A percentile compares a stretch with the other conserved stretches of the same genome.
Conservation (phyloP, 2,113 vertebrate species). For the Catharus minimus region DNA sequence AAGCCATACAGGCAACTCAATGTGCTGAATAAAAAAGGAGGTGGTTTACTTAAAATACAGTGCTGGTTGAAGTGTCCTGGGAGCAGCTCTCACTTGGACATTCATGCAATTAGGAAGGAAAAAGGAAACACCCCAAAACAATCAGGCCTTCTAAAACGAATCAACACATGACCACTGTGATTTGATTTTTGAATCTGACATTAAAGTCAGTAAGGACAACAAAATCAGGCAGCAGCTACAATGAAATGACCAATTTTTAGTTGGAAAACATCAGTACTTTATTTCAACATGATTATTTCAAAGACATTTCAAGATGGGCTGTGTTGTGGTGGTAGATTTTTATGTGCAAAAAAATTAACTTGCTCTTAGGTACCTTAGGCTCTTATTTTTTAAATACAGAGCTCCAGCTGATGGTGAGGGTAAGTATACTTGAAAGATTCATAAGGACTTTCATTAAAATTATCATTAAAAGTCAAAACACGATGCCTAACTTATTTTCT, state of each 20-base stretch:
- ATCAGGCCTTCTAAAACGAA: background rate
- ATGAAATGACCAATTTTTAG: background rate
- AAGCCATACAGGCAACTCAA: background rate
- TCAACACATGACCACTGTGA: background rate
- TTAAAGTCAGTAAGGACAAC: background rate
- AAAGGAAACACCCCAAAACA: background rate
- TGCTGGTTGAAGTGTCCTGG: background rate
- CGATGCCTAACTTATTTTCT: background rate
- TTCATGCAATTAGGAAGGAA: background rate
- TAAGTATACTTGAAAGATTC: background rate
- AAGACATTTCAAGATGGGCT: background rate
- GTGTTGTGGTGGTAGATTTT: background rate
- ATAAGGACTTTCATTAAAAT: background rate
- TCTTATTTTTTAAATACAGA: background rate
- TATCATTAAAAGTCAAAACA: background rate
- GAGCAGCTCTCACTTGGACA: background rate
- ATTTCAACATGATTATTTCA: background rate
- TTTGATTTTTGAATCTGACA: background rate
- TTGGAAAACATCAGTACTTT: background rate
- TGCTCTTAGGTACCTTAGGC: background rate
- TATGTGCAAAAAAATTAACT: background rate
- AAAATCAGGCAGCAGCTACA: background rate
- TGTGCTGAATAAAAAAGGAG: conserved; percentile 2
- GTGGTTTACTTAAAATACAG: background rate
- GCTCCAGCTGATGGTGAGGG: background rate